A percentile compares a stretch with the other conserved stretches of the same genome.
phyloP scores from a whole-genome alignment of 2,113 vertebrate species.

The Sceloporus tristichus region DNA sequence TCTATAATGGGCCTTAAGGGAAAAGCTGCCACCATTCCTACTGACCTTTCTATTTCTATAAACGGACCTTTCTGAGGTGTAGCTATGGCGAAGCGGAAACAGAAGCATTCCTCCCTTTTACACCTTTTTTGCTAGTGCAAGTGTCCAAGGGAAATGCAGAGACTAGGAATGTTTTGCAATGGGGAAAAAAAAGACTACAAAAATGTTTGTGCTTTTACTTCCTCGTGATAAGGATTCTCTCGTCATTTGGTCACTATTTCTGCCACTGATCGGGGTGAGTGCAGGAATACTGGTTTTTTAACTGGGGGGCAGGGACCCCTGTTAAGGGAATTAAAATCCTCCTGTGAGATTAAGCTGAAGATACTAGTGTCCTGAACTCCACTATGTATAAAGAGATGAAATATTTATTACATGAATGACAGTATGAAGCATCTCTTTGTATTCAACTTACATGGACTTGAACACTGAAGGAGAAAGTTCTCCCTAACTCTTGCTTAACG shows the following conservation, averaged over 20 bases:
- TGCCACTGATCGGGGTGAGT: background rate
- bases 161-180: background rate
- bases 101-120: background rate
- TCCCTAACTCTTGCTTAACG: constrained; percentile 24
- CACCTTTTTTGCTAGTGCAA: constrained; percentile 26
- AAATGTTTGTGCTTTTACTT: constrained; percentile 30
- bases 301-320: background rate
- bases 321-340: background rate
- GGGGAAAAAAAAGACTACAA: background rate
- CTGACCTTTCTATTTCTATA: background rate
- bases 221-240: background rate
- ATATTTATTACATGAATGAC: background rate
- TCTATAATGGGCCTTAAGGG: background rate
- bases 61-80: background rate
- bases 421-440: background rate
- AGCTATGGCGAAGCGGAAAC: background rate
- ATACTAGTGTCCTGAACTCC: background rate
- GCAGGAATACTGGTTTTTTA: background rate
- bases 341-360: background rate
- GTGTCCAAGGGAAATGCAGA: background rate
- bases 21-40: constrained; percentile 7
- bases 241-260: background rate
- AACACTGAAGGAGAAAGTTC: constrained; percentile 9
- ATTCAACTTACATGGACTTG: constrained; percentile 5
- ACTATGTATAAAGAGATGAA: background rate